These are phyloP conservation scores for Ancistrus triradiatus DNA, from an alignment of 2,113 vertebrate species.

Conservation along the genomic window DNA sequence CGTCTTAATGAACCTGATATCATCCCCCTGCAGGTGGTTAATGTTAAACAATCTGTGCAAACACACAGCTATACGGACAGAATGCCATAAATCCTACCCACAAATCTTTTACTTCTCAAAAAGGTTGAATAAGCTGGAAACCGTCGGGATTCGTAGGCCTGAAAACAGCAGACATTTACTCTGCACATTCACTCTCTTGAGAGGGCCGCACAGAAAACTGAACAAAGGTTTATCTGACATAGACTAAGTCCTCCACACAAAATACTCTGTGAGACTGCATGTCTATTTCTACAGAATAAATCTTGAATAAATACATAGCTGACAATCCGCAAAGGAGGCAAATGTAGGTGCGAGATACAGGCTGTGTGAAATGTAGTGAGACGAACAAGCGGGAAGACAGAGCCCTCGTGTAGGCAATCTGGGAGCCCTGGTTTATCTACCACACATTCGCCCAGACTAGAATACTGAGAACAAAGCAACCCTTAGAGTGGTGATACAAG, in stretches of 20 bases:
- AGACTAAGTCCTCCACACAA: background rate
- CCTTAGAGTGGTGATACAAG: background rate
- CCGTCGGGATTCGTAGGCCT: background rate
- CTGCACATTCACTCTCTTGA: background rate
- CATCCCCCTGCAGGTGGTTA: too few relatives aligned
- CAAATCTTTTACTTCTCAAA: background rate
- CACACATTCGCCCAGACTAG: slow-evolving; percentile 10
- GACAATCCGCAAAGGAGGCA: background rate
- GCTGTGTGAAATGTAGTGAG: background rate
- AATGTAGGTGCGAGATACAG: slow-evolving; percentile 1
- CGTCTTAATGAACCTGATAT: too few relatives aligned
- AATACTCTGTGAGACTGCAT: background rate
- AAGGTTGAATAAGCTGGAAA: background rate
- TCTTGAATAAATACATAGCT: background rate
- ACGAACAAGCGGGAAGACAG: slow-evolving; percentile 7
- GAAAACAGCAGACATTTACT: background rate
- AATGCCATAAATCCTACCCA: slow-evolving; percentile 9
- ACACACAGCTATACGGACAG: too few relatives aligned
- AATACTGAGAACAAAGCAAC: background rate
- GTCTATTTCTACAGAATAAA: background rate
- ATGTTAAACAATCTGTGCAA: too few relatives aligned
- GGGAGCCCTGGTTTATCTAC: slow-evolving; percentile 27
- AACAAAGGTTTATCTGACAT: slow-evolving; percentile 6
- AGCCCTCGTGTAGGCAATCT: slow-evolving; percentile 34
- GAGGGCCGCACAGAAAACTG: background rate